A percentile compares a stretch with the other conserved stretches of the same genome.
These are phyloP conservation scores for Anolis sagrei DNA, from an alignment of 2,113 vertebrate species.

Conservation along the genomic window DNA sequence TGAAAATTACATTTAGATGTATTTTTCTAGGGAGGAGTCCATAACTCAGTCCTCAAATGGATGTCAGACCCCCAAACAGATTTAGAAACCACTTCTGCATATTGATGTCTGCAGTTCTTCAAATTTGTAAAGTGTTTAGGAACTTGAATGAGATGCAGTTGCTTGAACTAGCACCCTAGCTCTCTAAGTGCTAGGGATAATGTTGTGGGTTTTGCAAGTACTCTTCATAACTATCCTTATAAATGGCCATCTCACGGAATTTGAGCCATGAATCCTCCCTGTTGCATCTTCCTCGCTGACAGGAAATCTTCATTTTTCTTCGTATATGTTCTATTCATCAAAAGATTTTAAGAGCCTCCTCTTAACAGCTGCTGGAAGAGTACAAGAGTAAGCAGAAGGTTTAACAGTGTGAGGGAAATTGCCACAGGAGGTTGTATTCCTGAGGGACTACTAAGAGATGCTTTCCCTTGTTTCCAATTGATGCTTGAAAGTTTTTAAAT, in stretches of 20 bases:
- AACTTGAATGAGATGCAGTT: neutral
- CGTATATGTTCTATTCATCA: neutral
- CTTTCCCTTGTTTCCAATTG: conserved; percentile 33
- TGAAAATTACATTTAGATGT: too few relatives aligned
- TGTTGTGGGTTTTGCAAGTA: neutral
- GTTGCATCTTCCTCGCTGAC: neutral
- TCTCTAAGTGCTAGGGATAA: neutral
- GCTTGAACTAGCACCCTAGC: neutral
- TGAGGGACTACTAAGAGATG: neutral
- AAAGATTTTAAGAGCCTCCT: neutral
- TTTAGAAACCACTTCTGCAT: neutral
- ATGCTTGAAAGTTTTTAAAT: conserved; percentile 31
- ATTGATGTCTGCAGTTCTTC: neutral
- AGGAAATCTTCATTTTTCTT: accelerated
- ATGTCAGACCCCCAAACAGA: too few relatives aligned
- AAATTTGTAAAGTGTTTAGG: neutral
- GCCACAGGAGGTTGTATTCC: neutral
- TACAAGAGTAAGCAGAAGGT: neutral
- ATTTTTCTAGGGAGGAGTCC: too few relatives aligned
- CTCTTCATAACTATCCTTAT: neutral
- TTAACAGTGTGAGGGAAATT: neutral
- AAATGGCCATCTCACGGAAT: neutral
- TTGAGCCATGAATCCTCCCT: neutral
- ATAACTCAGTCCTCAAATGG: too few relatives aligned
- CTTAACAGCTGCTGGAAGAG: neutral